A percentile compares a stretch with the other conserved stretches of the same genome.
These are phyloP conservation scores for Sarcoramphus papa DNA, from an alignment of 2,797 vertebrate genomes.

Conservation along the genomic window DNA sequence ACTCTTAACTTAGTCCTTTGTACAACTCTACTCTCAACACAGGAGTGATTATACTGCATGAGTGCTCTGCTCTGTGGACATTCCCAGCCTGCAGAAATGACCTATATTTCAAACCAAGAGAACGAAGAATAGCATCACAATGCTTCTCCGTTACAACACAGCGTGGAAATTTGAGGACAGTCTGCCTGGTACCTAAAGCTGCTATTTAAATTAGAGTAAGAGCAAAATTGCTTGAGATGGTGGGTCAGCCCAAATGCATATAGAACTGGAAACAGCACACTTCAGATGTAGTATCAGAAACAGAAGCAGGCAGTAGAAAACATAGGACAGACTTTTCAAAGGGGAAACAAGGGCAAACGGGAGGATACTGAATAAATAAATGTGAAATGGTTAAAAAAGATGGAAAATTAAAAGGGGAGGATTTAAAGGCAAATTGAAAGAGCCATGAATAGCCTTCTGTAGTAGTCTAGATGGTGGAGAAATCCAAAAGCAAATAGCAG, in stretches of 20 bases:
- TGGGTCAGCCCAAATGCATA: not conserved
- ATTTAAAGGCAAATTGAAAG: not conserved
- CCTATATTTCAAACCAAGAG: not conserved
- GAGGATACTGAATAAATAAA: not conserved
- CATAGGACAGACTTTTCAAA: not conserved
- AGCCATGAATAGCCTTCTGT: not conserved
- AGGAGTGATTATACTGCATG: not conserved
- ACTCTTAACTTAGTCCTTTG: not conserved
- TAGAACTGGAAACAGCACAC: not conserved
- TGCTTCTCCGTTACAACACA: rapidly evolving
- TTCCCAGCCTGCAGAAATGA: not conserved
- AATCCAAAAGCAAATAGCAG: not conserved
- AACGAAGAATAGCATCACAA: not conserved
- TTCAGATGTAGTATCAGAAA: not conserved
- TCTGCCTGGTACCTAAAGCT: not conserved
- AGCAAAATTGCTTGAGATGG: not conserved
- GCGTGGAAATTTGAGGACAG: not conserved
- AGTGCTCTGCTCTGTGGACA: not conserved
- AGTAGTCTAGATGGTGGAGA: not conserved
- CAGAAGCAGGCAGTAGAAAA: not conserved
- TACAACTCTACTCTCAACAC: not conserved
- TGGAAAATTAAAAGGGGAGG: not conserved
- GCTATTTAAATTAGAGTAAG: not conserved
- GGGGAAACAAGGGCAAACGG: not conserved
- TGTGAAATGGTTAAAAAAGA: not conserved